These are phyloP conservation scores for Eublepharis macularius DNA, from an alignment of 2,113 vertebrate species.

Conservation along the genomic window DNA sequence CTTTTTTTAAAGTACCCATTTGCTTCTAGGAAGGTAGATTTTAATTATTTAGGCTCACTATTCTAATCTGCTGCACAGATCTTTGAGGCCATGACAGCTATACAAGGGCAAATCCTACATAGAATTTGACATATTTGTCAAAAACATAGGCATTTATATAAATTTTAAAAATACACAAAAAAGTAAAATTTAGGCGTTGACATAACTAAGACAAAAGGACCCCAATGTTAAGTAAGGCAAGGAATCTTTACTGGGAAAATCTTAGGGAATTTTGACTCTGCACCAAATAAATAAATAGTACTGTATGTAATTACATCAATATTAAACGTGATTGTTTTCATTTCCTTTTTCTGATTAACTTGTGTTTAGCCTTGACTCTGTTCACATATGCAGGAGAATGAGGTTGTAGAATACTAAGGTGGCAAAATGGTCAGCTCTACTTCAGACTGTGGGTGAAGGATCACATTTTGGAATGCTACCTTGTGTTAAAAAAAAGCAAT, in stretches of 20 bases:
- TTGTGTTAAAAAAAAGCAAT: too few species aligned
- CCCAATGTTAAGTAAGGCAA: constrained; percentile 34
- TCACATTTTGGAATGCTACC: too few species aligned
- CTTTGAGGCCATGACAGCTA: background rate
- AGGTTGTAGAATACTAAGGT: too few species aligned
- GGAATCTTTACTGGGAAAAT: constrained; percentile 19
- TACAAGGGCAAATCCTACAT: background rate
- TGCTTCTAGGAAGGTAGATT: background rate
- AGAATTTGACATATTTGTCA: background rate
- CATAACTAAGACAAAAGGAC: constrained; percentile 37
- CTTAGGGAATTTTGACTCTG: constrained; percentile 19
- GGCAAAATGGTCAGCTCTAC: too few species aligned
- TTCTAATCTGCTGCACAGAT: background rate
- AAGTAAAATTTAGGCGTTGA: constrained; percentile 6
- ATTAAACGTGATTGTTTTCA: constrained; percentile 7
- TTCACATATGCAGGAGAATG: too few species aligned
- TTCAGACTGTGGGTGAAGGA: too few species aligned
- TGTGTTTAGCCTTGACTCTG: constrained; percentile 25
- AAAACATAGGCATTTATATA: background rate
- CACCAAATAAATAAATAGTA: constrained; percentile 36
- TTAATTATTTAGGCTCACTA: background rate
- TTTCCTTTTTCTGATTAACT: constrained; percentile 30
- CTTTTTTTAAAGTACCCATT: too few species aligned
- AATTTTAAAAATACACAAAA: background rate
- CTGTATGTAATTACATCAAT: constrained; percentile 22